phyloP scores from a whole-genome alignment of 1,140 invertebrate genomes.

The Pseudoatta argentina region DNA sequence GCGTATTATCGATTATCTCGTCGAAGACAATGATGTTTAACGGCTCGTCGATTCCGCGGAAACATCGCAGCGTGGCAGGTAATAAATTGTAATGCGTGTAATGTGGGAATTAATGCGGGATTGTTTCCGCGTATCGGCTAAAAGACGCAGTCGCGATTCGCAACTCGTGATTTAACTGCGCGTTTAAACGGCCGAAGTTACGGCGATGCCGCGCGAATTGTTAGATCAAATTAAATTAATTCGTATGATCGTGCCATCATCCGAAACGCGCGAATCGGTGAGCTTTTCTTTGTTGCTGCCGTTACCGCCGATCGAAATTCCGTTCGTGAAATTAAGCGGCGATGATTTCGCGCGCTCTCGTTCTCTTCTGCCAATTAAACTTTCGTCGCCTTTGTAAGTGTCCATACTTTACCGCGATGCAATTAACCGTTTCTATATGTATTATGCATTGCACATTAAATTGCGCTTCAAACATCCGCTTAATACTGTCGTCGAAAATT shows the following conservation, averaged over 20 bases:
- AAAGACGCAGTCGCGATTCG: conserved; percentile 30
- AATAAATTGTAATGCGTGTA: conserved; percentile 62
- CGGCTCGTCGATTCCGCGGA: conserved; percentile 57
- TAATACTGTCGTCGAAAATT: conserved; percentile 14
- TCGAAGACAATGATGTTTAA: conserved; percentile 53
- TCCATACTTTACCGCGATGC: conserved; percentile 2
- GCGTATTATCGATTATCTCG: conserved; percentile 39
- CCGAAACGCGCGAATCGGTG: conserved; percentile 35
- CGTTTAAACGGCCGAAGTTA: conserved; percentile 58
- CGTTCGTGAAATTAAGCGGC: conserved; percentile 11
- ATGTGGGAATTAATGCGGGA: conserved; percentile 54
- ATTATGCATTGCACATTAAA: conserved; percentile 29
- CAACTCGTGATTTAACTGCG: conserved; percentile 47
- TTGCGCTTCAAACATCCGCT: conserved; percentile 9
- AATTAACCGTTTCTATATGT: conserved; percentile 34
- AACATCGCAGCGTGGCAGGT: conserved; percentile 45
- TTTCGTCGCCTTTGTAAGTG: conserved; percentile 41
- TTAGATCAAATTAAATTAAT: conserved; percentile 62
- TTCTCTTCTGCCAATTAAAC: conserved; percentile 31
- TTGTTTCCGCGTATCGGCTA: conserved; percentile 60
- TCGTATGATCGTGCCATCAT: conserved; percentile 47
- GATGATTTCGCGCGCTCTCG: conserved; percentile 40
- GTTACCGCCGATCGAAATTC: conserved; percentile 34
- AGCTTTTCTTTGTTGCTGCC: conserved; percentile 45
- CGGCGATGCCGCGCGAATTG: conserved; percentile 44